phyloP scores from a whole-genome alignment of 1,140 invertebrate genomes.

The Papilio xuthus region DNA sequence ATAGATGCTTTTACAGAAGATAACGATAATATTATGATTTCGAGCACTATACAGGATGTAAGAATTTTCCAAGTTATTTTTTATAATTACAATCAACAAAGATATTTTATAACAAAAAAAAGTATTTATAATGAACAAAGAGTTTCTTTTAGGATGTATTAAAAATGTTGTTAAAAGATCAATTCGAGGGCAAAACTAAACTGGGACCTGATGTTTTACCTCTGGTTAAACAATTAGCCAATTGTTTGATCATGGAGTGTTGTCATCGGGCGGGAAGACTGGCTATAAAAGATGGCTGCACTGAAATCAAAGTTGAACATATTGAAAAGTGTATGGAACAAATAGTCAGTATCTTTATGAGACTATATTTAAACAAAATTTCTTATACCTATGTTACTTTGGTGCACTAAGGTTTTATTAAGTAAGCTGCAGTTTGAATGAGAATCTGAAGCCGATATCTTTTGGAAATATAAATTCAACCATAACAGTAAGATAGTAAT shows the following conservation, averaged over 20 bases:
- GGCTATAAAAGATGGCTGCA: constrained; percentile 70
- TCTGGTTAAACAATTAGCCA: constrained; percentile 76
- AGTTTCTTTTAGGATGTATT: constrained; percentile 58
- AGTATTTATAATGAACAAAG: neutral
- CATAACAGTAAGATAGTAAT: neutral
- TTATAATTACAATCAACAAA: neutral
- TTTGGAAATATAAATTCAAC: too few species aligned
- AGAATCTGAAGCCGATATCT: too few species aligned
- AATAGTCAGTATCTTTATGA: constrained; percentile 58
- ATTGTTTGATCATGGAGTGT: constrained; percentile 78
- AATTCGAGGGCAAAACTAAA: constrained; percentile 69
- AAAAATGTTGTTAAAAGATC: constrained; percentile 62
- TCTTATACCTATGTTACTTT: constrained; percentile 6
- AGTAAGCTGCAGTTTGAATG: too few species aligned
- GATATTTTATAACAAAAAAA: constrained; percentile 3
- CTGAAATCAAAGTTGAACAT: constrained; percentile 72
- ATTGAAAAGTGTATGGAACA: constrained; percentile 78
- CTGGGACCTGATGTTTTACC: constrained; percentile 64
- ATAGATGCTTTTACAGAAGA: neutral
- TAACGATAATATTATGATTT: neutral
- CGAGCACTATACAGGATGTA: neutral
- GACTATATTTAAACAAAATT: too few species aligned
- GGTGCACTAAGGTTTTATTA: neutral
- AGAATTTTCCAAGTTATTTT: neutral
- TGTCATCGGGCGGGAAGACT: constrained; percentile 76